These are phyloP conservation scores for Marasmarcha lunaedactyla DNA, from an alignment of 2,888 invertebrate species.

Conservation along the genomic window DNA sequence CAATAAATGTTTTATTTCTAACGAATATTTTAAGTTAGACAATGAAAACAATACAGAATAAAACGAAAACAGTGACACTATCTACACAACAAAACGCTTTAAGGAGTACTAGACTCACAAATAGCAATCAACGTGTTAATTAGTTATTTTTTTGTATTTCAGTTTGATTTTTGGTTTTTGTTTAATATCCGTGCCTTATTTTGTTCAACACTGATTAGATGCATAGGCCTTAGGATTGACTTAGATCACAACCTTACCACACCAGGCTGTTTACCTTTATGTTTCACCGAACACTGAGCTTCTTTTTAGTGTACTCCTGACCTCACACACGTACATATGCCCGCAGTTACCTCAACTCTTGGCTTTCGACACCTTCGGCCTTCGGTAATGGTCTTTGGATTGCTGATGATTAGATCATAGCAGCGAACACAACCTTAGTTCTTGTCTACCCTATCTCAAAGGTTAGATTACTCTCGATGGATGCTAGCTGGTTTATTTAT, in stretches of 20 bases:
- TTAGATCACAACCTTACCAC: conserved; percentile 67
- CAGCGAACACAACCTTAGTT: conserved; percentile 50
- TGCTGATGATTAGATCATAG: conserved; percentile 29
- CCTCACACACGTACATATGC: conserved; percentile 67
- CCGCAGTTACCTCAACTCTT: conserved; percentile 70
- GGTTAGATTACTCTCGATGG: conserved; percentile 34
- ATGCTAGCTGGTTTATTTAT: conserved; percentile 2
- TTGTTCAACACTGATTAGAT: conserved; percentile 63
- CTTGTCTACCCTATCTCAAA: conserved; percentile 37
- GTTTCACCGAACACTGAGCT: conserved; percentile 67
- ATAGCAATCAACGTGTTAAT: conserved; percentile 64
- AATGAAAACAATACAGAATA: not conserved
- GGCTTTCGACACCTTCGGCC: conserved; percentile 65
- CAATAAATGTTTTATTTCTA: too few relatives aligned
- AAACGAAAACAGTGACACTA: conserved; percentile 41
- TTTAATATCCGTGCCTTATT: conserved; percentile 53
- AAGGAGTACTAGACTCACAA: conserved; percentile 63
- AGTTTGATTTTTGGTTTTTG: conserved; percentile 41
- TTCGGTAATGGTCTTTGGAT: conserved; percentile 47
- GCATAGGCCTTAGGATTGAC: conserved; percentile 67
- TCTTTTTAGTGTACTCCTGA: conserved; percentile 69
- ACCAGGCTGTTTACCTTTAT: conserved; percentile 64
- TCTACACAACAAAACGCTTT: conserved; percentile 51
- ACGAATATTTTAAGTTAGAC: too few relatives aligned
- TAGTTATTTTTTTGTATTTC: conserved; percentile 52